Base-by-base conservation (phyloP, 2,888 invertebrate genomes). In the Clusia tigrina region DNA sequence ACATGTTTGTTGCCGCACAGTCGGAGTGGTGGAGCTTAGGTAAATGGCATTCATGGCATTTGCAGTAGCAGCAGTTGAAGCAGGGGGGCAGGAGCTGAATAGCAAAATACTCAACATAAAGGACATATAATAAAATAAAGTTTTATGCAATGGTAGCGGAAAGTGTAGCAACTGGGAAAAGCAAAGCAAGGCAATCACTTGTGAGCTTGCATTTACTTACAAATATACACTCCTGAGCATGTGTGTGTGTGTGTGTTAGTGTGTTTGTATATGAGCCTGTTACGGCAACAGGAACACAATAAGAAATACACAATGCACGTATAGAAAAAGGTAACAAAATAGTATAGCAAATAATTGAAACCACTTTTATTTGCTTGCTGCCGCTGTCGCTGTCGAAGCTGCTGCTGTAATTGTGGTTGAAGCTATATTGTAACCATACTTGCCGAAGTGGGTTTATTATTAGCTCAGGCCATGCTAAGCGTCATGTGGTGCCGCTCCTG, bases 291-390 rank as follows among this genome's bases (percentile, higher is more conserved):
- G n/a, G n/a, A n/a, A n/a, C n/a, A n/a, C n/a, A n/a, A n/a, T n/a
- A n/a, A n/a, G n/a, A n/a, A n/a, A n/a, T n/a, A n/a, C n/a, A n/a
- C n/a, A n/a, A n/a, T n/a, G n/a, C n/a, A n/a, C n/a, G n/a, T 9
- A 32, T 32, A 32, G 32, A 6, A 6, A 32, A 32, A 32, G 32
- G 32, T 32, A 12, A 42, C 42, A 42, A 42, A 6, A 42, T 42
- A n/a, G 42, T n/a, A 42, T 6, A 42, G 42, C 42, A 3, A 3
- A 42, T n/a, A 42, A 12, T 42, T 42, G 42, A n/a, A 42, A 42
- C 42, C 42, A 42, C n/a, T 42, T 42, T 42, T n/a, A 42, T 42
- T 42, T 42, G 42, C 42, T 42, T 15, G n/a, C 42, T 42, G n/a
- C 3, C 3, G 32, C 5, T 9, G 32, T 12, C n/a, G 42, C n/a